Conservation (phyloP, 1,140 invertebrate species). For the Rhizoglyphus robini region DNA sequence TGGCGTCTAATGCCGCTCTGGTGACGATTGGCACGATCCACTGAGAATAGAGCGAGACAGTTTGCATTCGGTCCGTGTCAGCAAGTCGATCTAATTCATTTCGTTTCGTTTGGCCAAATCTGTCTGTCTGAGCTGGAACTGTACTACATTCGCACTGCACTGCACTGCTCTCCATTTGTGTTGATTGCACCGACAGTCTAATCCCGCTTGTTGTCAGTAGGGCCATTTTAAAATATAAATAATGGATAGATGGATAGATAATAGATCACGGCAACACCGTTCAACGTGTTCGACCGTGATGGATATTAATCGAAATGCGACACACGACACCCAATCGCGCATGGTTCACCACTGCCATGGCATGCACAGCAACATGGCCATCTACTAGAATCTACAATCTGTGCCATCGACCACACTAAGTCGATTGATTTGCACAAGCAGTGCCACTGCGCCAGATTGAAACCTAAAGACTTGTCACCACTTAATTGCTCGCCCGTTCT, state of each 20-base stretch:
- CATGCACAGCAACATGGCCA: no score
- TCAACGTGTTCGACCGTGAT: neutral
- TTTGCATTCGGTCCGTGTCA: neutral
- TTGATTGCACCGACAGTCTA: neutral
- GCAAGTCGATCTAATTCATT: neutral
- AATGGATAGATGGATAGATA: neutral
- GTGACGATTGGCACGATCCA: constrained; percentile 7
- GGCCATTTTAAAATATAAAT: constrained; percentile 5
- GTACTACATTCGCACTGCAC: neutral
- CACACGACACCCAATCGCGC: no score
- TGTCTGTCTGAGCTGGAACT: neutral
- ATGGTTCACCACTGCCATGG: no score
- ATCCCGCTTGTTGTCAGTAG: constrained; percentile 8
- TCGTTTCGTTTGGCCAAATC: neutral
- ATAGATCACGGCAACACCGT: neutral
- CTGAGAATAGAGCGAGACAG: neutral
- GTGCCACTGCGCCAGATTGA: no score
- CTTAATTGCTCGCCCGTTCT: no score
- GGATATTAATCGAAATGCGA: no score
- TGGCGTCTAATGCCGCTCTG: neutral
- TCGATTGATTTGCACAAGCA: no score
- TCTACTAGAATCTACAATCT: no score
- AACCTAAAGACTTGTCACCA: no score
- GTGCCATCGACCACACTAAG: no score
- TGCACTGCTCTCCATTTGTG: neutral